phyloP scores from a whole-genome alignment of 2,113 vertebrate genomes.

The Myotis davidii region DNA sequence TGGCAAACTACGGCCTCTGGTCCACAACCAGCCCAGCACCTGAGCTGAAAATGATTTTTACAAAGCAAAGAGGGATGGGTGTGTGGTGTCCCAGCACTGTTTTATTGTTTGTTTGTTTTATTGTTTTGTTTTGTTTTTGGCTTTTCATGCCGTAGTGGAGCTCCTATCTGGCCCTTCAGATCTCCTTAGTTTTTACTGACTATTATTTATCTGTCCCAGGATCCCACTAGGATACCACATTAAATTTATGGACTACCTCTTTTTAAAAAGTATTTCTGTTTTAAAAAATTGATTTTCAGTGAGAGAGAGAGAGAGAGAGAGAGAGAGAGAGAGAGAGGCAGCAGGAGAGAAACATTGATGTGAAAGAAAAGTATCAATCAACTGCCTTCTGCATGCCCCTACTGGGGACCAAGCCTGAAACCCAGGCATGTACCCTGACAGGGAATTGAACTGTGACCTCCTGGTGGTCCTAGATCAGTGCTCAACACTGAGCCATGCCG shows the following conservation, averaged over 20 bases:
- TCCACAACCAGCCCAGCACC: neutral
- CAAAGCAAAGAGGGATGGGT: neutral
- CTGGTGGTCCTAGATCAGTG: too few relatives aligned
- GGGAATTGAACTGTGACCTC: too few relatives aligned
- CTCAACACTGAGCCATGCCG: too few relatives aligned
- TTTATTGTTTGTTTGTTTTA: neutral
- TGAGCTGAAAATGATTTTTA: neutral
- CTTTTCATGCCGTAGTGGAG: too few relatives aligned
- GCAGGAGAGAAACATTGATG: neutral
- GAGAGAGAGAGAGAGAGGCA: too few relatives aligned
- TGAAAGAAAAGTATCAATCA: neutral
- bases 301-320: neutral
- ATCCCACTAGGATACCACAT: neutral
- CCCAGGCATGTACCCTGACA: too few relatives aligned
- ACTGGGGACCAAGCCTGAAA: too few relatives aligned
- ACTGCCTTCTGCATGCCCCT: neutral
- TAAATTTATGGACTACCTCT: neutral
- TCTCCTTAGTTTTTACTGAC: neutral
- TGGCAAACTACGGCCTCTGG: neutral
- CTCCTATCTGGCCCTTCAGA: too few relatives aligned
- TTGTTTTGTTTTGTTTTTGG: too few relatives aligned
- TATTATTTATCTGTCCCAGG: neutral
- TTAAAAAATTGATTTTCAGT: neutral
- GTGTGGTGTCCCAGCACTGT: neutral
- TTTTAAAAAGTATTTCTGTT: neutral